Evolutionary conservation across 2,113 vertebrate genomes (phyloP).

Genomic region (Myotis yumanensis): DNA sequence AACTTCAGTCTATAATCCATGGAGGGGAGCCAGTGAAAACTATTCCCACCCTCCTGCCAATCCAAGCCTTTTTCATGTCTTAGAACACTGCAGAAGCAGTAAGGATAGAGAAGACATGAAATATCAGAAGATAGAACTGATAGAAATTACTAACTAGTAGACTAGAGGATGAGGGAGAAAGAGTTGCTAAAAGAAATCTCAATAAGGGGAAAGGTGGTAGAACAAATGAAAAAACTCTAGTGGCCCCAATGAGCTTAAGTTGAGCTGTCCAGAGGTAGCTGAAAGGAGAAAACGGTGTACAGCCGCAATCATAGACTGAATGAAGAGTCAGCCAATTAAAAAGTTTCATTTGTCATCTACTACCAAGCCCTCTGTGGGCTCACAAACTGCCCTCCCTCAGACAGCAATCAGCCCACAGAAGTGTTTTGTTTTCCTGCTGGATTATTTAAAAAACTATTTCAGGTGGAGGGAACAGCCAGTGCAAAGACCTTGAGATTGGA

Average conservation of each 20-base stretch:
- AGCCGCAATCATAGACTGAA: background rate
- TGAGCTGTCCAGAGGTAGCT: background rate
- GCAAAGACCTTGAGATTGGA: background rate
- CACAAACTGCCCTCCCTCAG: accelerated
- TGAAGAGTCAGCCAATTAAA: background rate
- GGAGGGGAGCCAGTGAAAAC: slow-evolving; percentile 13
- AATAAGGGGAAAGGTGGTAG: background rate
- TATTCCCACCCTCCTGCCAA: background rate
- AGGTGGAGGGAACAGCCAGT: background rate
- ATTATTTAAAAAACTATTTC: background rate
- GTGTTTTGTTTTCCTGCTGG: background rate
- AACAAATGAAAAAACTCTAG: slow-evolving; percentile 41
- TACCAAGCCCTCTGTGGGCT: accelerated
- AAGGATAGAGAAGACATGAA: background rate
- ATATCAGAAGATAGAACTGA: background rate
- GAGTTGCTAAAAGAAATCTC: background rate
- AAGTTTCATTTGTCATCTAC: background rate
- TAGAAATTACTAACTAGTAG: background rate
- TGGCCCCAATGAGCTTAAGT: background rate
- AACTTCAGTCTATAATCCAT: background rate
- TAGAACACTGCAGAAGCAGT: background rate
- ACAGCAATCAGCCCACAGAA: accelerated
- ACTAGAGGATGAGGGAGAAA: background rate
- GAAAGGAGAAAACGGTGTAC: background rate
- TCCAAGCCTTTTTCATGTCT: background rate